A percentile compares a stretch with the other conserved stretches of the same genome.
Conservation (phyloP, 2,888 invertebrate genomes). For the Tridacna crocea region DNA sequence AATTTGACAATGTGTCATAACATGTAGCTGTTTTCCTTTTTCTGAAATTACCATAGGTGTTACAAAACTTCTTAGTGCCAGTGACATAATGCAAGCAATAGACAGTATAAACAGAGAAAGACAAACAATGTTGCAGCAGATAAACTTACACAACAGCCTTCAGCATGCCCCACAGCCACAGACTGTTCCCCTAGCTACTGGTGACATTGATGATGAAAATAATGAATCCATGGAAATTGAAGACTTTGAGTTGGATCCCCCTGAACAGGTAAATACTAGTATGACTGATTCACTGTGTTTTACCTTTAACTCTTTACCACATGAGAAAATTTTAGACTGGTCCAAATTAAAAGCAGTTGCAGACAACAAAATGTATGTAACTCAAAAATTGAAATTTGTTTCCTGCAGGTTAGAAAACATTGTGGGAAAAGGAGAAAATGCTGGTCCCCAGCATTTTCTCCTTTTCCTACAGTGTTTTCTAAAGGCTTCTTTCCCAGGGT, state of each 20-base stretch:
- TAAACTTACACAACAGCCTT: conserved; percentile 1
- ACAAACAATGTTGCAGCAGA: conserved; percentile 5
- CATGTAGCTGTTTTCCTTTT: too few species aligned
- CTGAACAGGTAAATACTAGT: conserved; percentile 9
- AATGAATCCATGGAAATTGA: conserved; percentile 27
- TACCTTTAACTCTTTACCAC: not conserved
- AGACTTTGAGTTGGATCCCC: conserved; percentile 16
- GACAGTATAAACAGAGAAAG: conserved; percentile 39
- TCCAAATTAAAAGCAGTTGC: too few species aligned
- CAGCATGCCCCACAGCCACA: not conserved
- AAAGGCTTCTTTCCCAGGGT: too few species aligned
- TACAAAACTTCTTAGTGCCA: conserved; percentile 39
- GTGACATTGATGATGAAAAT: not conserved
- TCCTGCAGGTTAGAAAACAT: too few species aligned
- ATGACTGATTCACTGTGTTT: not conserved
- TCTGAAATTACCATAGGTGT: conserved; percentile 17
- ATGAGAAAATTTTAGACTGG: too few species aligned
- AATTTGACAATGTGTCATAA: too few species aligned
- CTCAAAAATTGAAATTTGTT: too few species aligned
- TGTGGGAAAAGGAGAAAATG: not conserved
- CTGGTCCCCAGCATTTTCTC: not conserved
- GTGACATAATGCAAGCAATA: conserved; percentile 42
- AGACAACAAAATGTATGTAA: too few species aligned
- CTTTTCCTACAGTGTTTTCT: not conserved
- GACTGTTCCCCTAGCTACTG: not conserved